phyloP scores from a whole-genome alignment of 2,797 vertebrate genomes.

The Rhabdophis nuchalis region DNA sequence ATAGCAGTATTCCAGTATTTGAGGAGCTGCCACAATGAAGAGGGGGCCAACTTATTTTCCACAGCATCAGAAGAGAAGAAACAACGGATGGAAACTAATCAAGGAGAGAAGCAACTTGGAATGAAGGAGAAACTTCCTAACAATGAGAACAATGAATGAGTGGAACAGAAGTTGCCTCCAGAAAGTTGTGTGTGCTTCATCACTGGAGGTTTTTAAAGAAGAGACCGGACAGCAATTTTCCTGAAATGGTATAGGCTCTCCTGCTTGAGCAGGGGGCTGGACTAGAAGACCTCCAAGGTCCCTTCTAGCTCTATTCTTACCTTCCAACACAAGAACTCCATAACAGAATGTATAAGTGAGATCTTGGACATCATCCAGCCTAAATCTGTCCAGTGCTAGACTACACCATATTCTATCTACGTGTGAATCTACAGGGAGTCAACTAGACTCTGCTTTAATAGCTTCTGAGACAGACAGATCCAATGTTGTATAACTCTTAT shows the following conservation, averaged over 20 bases:
- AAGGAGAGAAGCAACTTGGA: background rate
- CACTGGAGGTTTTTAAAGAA: background rate
- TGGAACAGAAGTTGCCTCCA: background rate
- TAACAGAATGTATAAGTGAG: background rate
- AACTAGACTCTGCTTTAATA: background rate
- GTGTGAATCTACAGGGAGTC: background rate
- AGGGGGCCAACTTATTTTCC: background rate
- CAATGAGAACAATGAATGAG: background rate
- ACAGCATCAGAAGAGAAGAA: background rate
- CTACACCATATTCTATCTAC: background rate
- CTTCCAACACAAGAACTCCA: background rate
- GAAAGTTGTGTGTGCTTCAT: background rate
- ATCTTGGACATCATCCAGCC: background rate
- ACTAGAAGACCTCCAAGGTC: background rate
- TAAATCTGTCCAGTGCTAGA: background rate
- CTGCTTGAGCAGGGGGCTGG: background rate
- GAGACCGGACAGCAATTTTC: background rate
- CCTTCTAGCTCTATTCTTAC: background rate
- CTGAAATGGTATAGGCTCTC: background rate
- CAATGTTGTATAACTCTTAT: background rate
- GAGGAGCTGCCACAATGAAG: background rate
- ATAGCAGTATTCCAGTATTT: background rate
- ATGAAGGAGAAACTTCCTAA: background rate
- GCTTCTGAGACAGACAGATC: background rate
- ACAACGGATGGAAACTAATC: background rate